Evolutionary conservation across 2,113 vertebrate species (phyloP).

Genomic region (Myrmophylax atrothorax): DNA sequence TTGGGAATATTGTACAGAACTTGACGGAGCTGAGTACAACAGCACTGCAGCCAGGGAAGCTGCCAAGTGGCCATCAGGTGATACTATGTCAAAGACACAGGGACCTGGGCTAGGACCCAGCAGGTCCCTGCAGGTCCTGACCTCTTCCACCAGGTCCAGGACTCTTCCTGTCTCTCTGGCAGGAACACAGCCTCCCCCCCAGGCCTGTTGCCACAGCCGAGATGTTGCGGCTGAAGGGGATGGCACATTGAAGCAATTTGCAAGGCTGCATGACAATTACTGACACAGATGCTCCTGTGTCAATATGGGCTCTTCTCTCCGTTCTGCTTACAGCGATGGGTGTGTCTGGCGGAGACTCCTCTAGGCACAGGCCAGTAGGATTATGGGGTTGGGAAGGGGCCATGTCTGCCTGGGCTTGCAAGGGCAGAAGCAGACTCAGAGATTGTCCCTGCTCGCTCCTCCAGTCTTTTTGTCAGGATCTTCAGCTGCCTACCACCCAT

Average conservation of each 20-base stretch:
- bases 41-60: background rate
- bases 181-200: background rate
- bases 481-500: background rate
- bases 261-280: constrained; percentile 63
- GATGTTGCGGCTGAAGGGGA: constrained; percentile 24
- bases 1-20: background rate
- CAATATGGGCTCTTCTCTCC: constrained; percentile 66
- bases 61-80: background rate
- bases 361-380: constrained; percentile 32
- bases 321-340: constrained; percentile 47
- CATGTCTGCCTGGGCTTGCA: background rate
- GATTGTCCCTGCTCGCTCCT: background rate
- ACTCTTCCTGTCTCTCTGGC: background rate
- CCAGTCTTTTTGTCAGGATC: background rate
- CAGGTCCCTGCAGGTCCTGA: background rate
- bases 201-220: background rate
- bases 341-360: constrained; percentile 61
- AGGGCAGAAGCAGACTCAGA: background rate
- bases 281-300: constrained; percentile 72
- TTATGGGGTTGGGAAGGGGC: constrained; percentile 55
- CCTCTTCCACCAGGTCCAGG: background rate
- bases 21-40: background rate
- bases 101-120: background rate
- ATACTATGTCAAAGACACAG: background rate
- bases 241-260: constrained; percentile 55